A percentile compares a stretch with the other conserved stretches of the same genome.
These are phyloP conservation scores for Nettapus auritus DNA, from an alignment of 2,113 vertebrate species.

Conservation along the genomic window DNA sequence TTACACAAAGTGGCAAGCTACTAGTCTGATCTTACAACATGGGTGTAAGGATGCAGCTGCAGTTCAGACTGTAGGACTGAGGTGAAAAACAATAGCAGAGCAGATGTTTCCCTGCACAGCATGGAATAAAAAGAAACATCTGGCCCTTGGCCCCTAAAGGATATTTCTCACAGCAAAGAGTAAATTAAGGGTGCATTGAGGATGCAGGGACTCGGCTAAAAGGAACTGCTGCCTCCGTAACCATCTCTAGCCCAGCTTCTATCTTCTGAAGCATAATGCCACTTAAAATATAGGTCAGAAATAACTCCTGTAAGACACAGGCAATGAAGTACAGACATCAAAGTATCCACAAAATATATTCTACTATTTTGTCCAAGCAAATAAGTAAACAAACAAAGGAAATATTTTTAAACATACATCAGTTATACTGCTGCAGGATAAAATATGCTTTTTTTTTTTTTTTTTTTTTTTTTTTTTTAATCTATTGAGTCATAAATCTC, in stretches of 20 bases:
- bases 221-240: slow-evolving; percentile 24
- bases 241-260: neutral
- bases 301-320: neutral
- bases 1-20: neutral
- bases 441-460: slow-evolving; percentile 46
- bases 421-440: slow-evolving; percentile 45
- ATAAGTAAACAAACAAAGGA: slow-evolving; percentile 47
- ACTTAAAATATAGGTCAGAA: slow-evolving; percentile 26
- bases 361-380: slow-evolving; percentile 41
- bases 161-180: slow-evolving; percentile 18
- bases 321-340: neutral
- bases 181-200: slow-evolving; percentile 46
- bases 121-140: slow-evolving; percentile 52
- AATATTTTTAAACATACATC: slow-evolving; percentile 46
- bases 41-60: slow-evolving; percentile 24
- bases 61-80: neutral
- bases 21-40: neutral
- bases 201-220: slow-evolving; percentile 5
- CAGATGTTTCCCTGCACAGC: slow-evolving; percentile 31
- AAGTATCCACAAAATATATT: slow-evolving; percentile 35
- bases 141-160: slow-evolving; percentile 59
- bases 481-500: slow-evolving; percentile 68
- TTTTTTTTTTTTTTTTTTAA: slow-evolving; percentile 31
- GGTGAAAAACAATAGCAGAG: slow-evolving; percentile 39
- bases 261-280: neutral